phyloP scores from a whole-genome alignment of 30 jellyfish, hydroid and myxozoan species.

The Haliclystus octoradiatus region DNA sequence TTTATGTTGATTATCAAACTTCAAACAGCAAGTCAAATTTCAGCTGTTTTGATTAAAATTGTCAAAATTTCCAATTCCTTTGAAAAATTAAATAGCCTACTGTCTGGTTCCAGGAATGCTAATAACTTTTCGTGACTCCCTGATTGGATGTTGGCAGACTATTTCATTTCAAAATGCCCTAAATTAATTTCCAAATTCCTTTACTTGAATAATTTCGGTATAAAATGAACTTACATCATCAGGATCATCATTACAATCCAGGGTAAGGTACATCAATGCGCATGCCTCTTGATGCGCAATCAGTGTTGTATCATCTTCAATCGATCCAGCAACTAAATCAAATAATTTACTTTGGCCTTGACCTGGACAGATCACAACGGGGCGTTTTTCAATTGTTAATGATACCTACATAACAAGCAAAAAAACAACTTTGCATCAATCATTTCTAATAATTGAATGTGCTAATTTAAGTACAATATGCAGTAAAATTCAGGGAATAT shows the following conservation, averaged over 20 bases:
- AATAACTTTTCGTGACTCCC: neutral
- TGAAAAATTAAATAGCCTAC: neutral
- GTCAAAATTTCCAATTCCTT: neutral
- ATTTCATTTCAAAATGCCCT: neutral
- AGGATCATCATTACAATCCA: conserved; percentile 45
- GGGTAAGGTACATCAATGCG: conserved; percentile 52
- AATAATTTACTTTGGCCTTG: conserved; percentile 38
- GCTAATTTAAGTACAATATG: too few species aligned
- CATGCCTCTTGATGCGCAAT: conserved; percentile 60
- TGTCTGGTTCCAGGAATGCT: neutral
- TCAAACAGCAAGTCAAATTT: too few species aligned
- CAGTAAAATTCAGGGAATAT: too few species aligned
- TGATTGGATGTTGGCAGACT: neutral
- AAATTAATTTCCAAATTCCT: too few species aligned
- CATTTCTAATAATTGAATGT: too few species aligned
- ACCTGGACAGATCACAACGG: conserved; percentile 24
- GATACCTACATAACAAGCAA: conserved; percentile 26
- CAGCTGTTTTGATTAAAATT: too few species aligned
- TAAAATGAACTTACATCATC: conserved; percentile 69
- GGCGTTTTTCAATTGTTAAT: conserved; percentile 56
- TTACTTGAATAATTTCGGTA: too few species aligned
- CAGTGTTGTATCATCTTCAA: conserved; percentile 24
- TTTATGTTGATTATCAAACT: too few species aligned
- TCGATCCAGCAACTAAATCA: conserved; percentile 37
- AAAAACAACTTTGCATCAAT: neutral